Base-by-base conservation (phyloP, 2,888 invertebrate species). In the Volucella inflata region DNA sequence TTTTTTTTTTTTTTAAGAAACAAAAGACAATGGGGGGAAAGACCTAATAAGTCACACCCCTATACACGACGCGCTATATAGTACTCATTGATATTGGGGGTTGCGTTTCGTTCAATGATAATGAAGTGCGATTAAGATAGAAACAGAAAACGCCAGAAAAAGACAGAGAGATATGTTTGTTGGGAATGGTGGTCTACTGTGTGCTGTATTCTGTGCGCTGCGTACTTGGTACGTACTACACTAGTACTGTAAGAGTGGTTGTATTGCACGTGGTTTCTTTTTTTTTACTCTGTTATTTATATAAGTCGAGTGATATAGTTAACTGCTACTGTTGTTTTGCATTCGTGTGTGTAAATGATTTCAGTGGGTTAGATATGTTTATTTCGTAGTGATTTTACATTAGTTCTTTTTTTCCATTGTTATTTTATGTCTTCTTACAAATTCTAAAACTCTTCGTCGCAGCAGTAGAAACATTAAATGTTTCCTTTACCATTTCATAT, bases 11-110 rank as follows among this genome's bases (percentile, higher is more conserved):
- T 50, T 6, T 65, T 76, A 78, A 79, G 67, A 68, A 70, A 84
- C 70, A 75, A 79, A 60, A 79, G 80, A 62, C 60, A 71, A 76
- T 55, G 65, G 71, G 75, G 84, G 83, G 78, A 79, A 84, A 80
- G 62, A 65, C 79, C 76, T 80, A 80, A 76, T 85, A 85, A 85
- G 84, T 85, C 84, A 76, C 84, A 80, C 84, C 84, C 80, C 76
- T 85, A 76, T 70, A 65, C 65, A 70, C 64, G 60, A 67, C 42
- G 53, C 46, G 67, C 50, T 67, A 60, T 65, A 53, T 57, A 50
- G 50, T 57, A 71, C 67, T 80, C 65, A 71, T 67, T 85, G 75
- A 71, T 80, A 71, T 85, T 71, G 67, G 60, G 84, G 84, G 84
- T 80, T 80, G 84, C 70, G 65, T 79, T 79, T 75, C 74, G 68